A percentile compares a stretch with the other conserved stretches of the same genome.
Conservation (phyloP, 2,888 invertebrate genomes). For the Hermaeophaga mercurialis region DNA sequence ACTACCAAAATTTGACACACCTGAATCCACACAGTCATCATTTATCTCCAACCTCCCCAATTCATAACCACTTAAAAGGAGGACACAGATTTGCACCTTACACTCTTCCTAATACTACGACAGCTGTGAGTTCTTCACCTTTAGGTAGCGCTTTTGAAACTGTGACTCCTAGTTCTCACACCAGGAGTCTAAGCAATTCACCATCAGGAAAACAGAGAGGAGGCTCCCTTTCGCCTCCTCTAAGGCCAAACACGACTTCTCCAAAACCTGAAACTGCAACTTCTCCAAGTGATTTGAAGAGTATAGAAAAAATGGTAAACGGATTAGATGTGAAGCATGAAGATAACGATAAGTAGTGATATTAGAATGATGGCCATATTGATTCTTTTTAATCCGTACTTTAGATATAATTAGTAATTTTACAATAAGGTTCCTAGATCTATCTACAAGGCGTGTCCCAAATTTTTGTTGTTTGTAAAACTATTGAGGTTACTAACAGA, state of each 20-base stretch:
- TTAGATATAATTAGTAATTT: conserved; percentile 15
- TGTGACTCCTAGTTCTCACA: conserved; percentile 78
- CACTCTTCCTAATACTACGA: conserved; percentile 70
- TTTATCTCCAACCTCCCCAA: conserved; percentile 63
- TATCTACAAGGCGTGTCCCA: not conserved
- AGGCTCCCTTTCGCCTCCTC: conserved; percentile 61
- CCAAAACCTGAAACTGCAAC: conserved; percentile 62
- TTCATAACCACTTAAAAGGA: conserved; percentile 72
- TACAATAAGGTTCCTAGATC: conserved; percentile 1
- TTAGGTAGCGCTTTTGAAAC: conserved; percentile 88
- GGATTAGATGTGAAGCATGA: conserved; percentile 84
- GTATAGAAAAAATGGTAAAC: conserved; percentile 97
- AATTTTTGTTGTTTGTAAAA: no score
- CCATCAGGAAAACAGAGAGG: conserved; percentile 59
- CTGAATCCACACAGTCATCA: conserved; percentile 65
- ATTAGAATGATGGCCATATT: conserved; percentile 20
- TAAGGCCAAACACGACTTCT: conserved; percentile 63
- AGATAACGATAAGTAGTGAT: conserved; percentile 51
- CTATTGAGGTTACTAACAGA: no score
- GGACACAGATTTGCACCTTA: conserved; percentile 89
- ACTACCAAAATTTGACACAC: conserved; percentile 67
- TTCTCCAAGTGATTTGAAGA: conserved; percentile 85
- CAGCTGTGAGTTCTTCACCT: conserved; percentile 61
- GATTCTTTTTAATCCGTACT: conserved; percentile 35
- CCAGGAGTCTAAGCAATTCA: conserved; percentile 68